These are phyloP conservation scores for Drosophila prosaltans DNA, from an alignment of 1,140 invertebrate species.

Conservation along the genomic window DNA sequence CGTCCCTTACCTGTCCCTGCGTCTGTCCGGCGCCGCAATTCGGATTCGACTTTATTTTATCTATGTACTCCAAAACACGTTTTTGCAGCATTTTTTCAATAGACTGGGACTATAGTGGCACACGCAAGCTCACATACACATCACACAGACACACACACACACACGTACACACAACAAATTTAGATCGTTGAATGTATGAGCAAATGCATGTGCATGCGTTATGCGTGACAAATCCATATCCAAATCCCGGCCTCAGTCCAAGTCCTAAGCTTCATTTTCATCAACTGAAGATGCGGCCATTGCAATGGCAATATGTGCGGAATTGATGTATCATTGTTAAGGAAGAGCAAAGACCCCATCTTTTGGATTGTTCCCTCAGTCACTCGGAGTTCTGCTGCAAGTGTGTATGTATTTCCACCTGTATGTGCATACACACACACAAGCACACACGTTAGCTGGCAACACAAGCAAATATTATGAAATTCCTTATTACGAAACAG, in stretches of 20 bases:
- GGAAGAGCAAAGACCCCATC: conserved; percentile 1
- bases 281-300: not conserved
- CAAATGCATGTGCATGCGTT: conserved; percentile 19
- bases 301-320: conserved; percentile 3
- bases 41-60: conserved; percentile 62
- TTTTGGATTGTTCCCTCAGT: not conserved
- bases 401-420: not conserved
- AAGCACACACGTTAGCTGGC: not conserved
- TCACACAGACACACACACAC: not conserved
- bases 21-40: conserved; percentile 44
- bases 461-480: not conserved
- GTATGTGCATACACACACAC: not conserved
- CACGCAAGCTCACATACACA: conserved; percentile 35
- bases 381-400: not conserved
- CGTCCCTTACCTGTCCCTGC: conserved; percentile 30
- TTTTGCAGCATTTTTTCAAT: conserved; percentile 61
- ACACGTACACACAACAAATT: not conserved
- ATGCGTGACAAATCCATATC: conserved; percentile 34
- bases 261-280: conserved; percentile 1
- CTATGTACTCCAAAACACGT: conserved; percentile 70
- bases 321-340: conserved; percentile 14
- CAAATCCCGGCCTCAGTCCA: conserved; percentile 9
- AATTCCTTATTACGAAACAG: not conserved
- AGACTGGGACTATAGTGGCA: conserved; percentile 31
- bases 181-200: conserved; percentile 9